A percentile compares a stretch with the other conserved stretches of the same genome.
These are phyloP conservation scores for Steinernema feltiae DNA, from an alignment of 1,140 invertebrate genomes.

Conservation along the genomic window DNA sequence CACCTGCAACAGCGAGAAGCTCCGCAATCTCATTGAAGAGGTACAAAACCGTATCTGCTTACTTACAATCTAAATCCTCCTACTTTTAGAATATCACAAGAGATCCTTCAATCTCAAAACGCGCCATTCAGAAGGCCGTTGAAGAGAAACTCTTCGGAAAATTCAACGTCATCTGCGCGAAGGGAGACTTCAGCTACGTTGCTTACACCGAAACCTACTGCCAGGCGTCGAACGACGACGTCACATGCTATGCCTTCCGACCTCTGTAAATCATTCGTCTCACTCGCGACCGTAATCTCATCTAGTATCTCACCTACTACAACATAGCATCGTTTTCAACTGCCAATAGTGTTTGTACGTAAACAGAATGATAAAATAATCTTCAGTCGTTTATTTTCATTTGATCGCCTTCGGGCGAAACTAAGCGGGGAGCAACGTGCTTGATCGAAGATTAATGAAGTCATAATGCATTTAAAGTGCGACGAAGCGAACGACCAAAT, in stretches of 20 bases:
- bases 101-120: conserved; percentile 51
- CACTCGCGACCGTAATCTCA: background rate
- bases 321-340: no score
- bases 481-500: no score
- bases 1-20: conserved; percentile 53
- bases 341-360: no score
- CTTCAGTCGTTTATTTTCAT: no score
- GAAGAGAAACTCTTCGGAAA: conserved; percentile 57
- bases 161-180: conserved; percentile 54
- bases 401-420: no score
- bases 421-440: no score
- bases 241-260: conserved; percentile 46
- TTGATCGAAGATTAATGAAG: no score
- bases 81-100: conserved; percentile 50
- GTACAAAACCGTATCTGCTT: conserved; percentile 38
- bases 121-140: conserved; percentile 56
- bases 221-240: conserved; percentile 48
- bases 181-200: conserved; percentile 54
- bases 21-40: conserved; percentile 48
- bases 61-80: background rate
- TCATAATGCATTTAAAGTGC: no score
- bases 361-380: no score
- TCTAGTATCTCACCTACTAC: conserved; percentile 3
- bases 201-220: conserved; percentile 52
- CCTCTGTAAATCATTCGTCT: conserved; percentile 20